Conservation (phyloP, 1,140 invertebrate genomes). For the Scaptomyza graminum region DNA sequence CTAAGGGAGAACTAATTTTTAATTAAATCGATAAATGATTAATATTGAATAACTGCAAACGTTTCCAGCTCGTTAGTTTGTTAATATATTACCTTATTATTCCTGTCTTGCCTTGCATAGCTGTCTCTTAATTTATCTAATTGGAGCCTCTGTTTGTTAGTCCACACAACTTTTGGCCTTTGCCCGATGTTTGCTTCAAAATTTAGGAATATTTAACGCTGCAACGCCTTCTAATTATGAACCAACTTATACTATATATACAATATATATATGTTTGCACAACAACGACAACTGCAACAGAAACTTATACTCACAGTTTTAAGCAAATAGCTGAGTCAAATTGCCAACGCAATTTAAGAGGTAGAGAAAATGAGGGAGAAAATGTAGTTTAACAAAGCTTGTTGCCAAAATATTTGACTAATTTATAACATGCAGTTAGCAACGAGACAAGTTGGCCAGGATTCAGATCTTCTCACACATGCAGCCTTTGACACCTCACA, state of each 20-base stretch:
- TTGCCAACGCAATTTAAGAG: slow-evolving; percentile 17
- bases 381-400: neutral
- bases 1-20: neutral
- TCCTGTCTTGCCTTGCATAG: neutral
- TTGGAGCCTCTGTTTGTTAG: slow-evolving; percentile 31
- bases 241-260: neutral
- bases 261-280: slow-evolving; percentile 44
- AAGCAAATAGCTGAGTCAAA: slow-evolving; percentile 52
- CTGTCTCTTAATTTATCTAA: slow-evolving; percentile 30
- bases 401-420: slow-evolving; percentile 72
- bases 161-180: slow-evolving; percentile 6
- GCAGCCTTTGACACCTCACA: slow-evolving; percentile 49
- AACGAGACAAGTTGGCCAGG: neutral
- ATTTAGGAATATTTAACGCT: slow-evolving; percentile 48
- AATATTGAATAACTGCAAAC: slow-evolving; percentile 9
- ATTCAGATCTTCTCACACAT: neutral
- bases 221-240: slow-evolving; percentile 59
- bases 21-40: neutral
- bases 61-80: slow-evolving; percentile 16
- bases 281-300: slow-evolving; percentile 30
- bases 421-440: slow-evolving; percentile 64
- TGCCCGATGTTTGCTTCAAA: slow-evolving; percentile 42
- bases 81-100: slow-evolving; percentile 3
- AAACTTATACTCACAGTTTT: slow-evolving; percentile 45
- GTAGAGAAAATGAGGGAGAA: neutral